Evolutionary conservation across 2,113 vertebrate genomes (phyloP), one percentile per base, ranked within the genome.

Genomic region (Alosa alosa): DNA sequence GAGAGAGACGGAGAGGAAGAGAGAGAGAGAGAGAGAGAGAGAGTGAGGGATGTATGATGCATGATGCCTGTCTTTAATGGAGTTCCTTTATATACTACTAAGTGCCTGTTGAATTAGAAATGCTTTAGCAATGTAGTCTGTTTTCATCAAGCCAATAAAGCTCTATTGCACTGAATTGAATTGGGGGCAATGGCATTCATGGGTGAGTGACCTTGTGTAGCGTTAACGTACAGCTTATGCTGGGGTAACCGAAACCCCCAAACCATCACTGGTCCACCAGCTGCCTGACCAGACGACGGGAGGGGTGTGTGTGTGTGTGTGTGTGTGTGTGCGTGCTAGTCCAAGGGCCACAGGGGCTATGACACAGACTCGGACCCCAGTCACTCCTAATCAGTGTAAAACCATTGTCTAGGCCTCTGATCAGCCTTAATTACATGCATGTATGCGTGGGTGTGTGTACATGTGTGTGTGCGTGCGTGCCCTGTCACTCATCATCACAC

Each of bases 221-320:
- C 72, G 6, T 41, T 78, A 78, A 78, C 15, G 72, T 36, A 78
- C 31, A 78, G 31, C 72, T 31, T 78, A 78, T 78, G 72, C 72
- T 78, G 25, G 72, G 31, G 72, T 78, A 78, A 78, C 72, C 72
- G 72, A 78, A 78, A 78, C 72, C 72, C 31, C 11, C 13, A 78
- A 31, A 78, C 15, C 36, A 15, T 36, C 25, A 78, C 36, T 39
- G 36, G 13, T 36, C 72, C 31, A 39, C 72, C 72, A 78, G 72
- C 72, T 78, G 72, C 36, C 31, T 10, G 1, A 78, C 72, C 72
- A 78, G 31, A 36, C 72, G 13, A 36, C 72, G 7, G n/a, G 3
- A 31, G 64, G 64, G 64, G 64, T 31, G 25, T 68, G 64, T 68
- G 64, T 68, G 64, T 68, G 64, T 68, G 22, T 78, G 72, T 78